Evolutionary conservation across 2,797 vertebrate species (phyloP).

Genomic region (Oryzias dopingdopingensis): DNA sequence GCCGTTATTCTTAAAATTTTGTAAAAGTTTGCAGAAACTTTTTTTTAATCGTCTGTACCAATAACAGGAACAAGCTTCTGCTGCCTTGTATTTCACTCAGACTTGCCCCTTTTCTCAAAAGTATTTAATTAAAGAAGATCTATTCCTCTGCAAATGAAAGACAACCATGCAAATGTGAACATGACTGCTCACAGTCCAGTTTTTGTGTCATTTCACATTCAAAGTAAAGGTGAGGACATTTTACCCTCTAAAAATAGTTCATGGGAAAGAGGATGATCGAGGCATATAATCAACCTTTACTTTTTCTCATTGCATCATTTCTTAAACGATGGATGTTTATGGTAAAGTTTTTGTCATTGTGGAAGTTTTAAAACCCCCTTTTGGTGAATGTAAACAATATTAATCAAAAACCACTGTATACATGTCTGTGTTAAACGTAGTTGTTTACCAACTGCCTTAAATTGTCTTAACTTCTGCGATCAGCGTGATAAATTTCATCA

Average conservation of each 20-base stretch:
- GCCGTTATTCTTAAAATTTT: too few relatives aligned
- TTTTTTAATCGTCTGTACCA: too few relatives aligned
- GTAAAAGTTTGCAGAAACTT: too few relatives aligned
- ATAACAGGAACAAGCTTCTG: too few relatives aligned
- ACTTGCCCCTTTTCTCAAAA: background rate
- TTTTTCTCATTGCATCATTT: background rate
- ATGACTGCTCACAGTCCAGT: constrained; percentile 2
- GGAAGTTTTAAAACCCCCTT: background rate
- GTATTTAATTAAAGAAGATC: background rate
- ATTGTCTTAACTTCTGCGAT: constrained; percentile 67
- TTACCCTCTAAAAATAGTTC: background rate
- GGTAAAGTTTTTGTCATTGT: constrained; percentile 11
- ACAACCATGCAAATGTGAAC: background rate
- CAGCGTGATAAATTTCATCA: constrained; percentile 52
- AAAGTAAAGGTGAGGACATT: constrained; percentile 40
- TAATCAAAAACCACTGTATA: constrained; percentile 41
- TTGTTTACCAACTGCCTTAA: constrained; percentile 78
- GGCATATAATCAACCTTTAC: constrained; percentile 3
- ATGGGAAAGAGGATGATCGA: constrained; percentile 9
- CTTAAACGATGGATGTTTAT: constrained; percentile 3
- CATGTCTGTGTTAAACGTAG: constrained; percentile 56
- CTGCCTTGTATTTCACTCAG: too few relatives aligned
- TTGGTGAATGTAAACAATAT: constrained; percentile 13
- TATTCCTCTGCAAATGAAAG: background rate
- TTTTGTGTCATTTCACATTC: constrained; percentile 71